Evolutionary conservation across 2,797 vertebrate genomes (phyloP), one percentile per base, ranked within the genome.

Genomic region (Premnoplex brunnescens): DNA sequence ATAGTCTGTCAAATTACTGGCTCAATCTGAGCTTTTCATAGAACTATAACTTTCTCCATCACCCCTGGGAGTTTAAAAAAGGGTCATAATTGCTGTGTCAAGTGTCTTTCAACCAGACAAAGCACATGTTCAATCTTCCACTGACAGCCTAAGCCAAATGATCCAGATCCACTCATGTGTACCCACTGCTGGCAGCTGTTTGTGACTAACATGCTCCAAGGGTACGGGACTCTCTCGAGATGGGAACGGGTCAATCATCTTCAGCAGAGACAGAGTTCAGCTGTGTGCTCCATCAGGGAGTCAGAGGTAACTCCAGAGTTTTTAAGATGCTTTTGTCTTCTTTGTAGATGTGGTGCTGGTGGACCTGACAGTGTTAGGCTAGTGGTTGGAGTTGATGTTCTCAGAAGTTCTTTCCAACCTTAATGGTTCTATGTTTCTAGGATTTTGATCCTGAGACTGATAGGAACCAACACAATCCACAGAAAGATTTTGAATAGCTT

Each of bases 171-270:
- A 14, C 67, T 82, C 79, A 7, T 36, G 51, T 28, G 63, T 21
- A 34, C 43, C 82, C 69, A 12, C 59, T 69, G 67, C 77, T 37
- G 73, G 62, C 85, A 77, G 59, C 46, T 93, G 26, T 59, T 68
- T 43, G 39, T 1, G 0, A 51, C 75, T 69, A 44, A 39, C 14
- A 1, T 16, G 14, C 39, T 76, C 24, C 34, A 26, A 41, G 24
- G 48, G 64, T 3, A 0, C 24, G 0, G 1, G 68, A 39, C 22
- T 2, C 11, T 48, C 10, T 51, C 1, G 0, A 14, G 54, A 63
- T 63, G 6, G 23, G n/a, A 44, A 62, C 1, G 3, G 13, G 11
- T 58, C 63, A n/a, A 1, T n/a, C 22, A 3, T 13, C 28, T 59
- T 55, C 23, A 44, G n/a, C 26, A 68, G 22, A 69, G 36, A 14